Base-by-base conservation (phyloP, 1,140 invertebrate species). In the Zelostemma sp. region DNA sequence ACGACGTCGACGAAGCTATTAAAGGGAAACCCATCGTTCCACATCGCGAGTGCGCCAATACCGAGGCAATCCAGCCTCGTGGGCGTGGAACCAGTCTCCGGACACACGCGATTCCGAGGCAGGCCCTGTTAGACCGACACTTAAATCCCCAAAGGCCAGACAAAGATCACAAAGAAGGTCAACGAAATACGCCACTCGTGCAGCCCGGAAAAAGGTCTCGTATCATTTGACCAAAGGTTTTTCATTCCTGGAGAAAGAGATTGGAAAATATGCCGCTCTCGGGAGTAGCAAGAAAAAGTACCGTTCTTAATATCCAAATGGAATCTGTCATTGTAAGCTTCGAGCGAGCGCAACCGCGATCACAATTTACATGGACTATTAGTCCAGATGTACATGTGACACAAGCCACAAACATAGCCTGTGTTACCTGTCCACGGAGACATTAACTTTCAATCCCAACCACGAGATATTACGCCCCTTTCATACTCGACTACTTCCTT, bases 401-500 rank as follows among this genome's bases (percentile, higher is more conserved):
- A 74, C 71, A 70, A 64, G 71, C 64, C 71, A 74, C 75, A 75
- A 77, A 74, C 55, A 73, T 69, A 70, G 60, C 68, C 69, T 66
- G 56, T 49, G 71, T 73, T 74, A 57, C 63, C 68, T 77, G 71
- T 74, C 72, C 53, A 55, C 48, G 62, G 65, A 47, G 47, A 70
- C 75, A 73, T 79, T 78, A 77, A 77, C 61, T 41, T 61, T 51
- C 62, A 60, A 72, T 73, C 75, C 77, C 74, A 68, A 76, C 68
- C 76, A 67, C 77, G 79, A 67, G 68, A 80, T 80, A 80, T 80
- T 75, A 72, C 72, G 58, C 72, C 68, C 68, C 65, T 70, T 80
- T 63, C 63, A 72, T 65, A 72, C 51, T 63, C 59, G 66, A 58
- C 53, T 53, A 49, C 51, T 41, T 53, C 40, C 56, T 69, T 40